These are phyloP conservation scores for Nephrotoma flavescens DNA, from an alignment of 2,888 invertebrate species.

Conservation along the genomic window DNA sequence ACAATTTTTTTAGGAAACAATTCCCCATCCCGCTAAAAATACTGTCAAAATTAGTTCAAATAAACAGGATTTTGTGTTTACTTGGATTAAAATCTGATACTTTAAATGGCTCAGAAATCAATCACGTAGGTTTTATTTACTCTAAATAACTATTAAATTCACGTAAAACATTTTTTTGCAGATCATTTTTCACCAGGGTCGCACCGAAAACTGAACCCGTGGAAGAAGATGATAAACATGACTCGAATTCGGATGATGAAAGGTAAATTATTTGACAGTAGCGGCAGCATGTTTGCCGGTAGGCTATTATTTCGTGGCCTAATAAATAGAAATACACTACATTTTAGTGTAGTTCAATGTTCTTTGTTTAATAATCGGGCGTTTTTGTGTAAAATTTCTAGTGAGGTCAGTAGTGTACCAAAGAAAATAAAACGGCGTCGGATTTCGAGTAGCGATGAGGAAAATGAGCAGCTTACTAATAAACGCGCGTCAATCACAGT, in stretches of 20 bases:
- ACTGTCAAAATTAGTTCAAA: not conserved
- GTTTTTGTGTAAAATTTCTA: not conserved
- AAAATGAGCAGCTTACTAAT: constrained; percentile 8
- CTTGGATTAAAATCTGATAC: not conserved
- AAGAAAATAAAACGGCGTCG: constrained; percentile 15
- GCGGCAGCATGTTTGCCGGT: not conserved
- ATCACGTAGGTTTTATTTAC: constrained; percentile 22
- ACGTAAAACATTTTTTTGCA: constrained; percentile 14
- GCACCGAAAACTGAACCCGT: constrained; percentile 11
- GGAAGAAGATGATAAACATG: constrained; percentile 8
- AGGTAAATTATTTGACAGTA: constrained; percentile 7
- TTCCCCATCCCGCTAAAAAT: not conserved
- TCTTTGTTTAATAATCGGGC: not conserved
- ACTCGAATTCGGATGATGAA: constrained; percentile 15
- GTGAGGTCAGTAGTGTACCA: not conserved
- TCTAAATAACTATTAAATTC: not conserved
- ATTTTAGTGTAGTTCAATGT: not conserved
- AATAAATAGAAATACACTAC: not conserved
- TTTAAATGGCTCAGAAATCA: constrained; percentile 23
- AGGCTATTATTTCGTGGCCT: not conserved
- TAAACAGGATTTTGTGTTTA: not conserved
- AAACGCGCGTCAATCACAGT: not conserved
- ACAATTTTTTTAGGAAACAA: not conserved
- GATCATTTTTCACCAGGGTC: constrained; percentile 31
- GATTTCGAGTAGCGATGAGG: constrained; percentile 28